Evolutionary conservation across 1,140 invertebrate species (phyloP), one percentile per base, ranked within the genome.

Genomic region (Diplogasteroides magnus): DNA sequence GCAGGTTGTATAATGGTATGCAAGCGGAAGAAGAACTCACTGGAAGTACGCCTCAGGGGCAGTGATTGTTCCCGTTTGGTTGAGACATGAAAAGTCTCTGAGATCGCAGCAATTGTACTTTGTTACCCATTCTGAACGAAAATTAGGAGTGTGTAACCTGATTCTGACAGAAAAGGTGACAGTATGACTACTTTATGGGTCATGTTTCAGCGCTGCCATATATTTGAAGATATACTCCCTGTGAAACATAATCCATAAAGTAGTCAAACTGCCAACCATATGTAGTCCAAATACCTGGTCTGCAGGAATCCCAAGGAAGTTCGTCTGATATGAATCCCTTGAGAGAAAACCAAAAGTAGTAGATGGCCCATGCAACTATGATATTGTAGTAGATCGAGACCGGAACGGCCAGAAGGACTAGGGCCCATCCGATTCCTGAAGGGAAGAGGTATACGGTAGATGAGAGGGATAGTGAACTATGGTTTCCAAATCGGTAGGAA

Each of bases 341-440:
- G 2, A 83, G 31, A 2, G 81, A 77, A 68, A 78, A 79, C 75
- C 77, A 81, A 19, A 82, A 76, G 56, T 82, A 82, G 68, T 85
- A 85, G 31, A 86, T 66, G 2, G 84, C 81, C 86, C 86, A 86
- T 1, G 84, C 84, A 67, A 85, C 85, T 6, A 85, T 81, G 67
- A 85, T 80, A 74, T 86, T 86, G 77, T 86, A 86, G 74, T 86
- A 87, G 60, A 86, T 78, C 48, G 81, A 76, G 1, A 86, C 80
- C 0, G 86, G 69, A 3, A 79, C 75, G 1, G 85, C 83, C 11
- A 85, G 76, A 0, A 84, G 64, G 19, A 86, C 83, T 76, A 86
- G 83, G n/a, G 83, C 81, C 77, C 84, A 84, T 13, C 86, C 86
- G 71, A 86, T 79, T 63, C 85, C 85, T 85, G 73, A 48, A n/a